These are phyloP conservation scores for Sapajus apella DNA, from an alignment of 2,113 vertebrate species.

Conservation along the genomic window DNA sequence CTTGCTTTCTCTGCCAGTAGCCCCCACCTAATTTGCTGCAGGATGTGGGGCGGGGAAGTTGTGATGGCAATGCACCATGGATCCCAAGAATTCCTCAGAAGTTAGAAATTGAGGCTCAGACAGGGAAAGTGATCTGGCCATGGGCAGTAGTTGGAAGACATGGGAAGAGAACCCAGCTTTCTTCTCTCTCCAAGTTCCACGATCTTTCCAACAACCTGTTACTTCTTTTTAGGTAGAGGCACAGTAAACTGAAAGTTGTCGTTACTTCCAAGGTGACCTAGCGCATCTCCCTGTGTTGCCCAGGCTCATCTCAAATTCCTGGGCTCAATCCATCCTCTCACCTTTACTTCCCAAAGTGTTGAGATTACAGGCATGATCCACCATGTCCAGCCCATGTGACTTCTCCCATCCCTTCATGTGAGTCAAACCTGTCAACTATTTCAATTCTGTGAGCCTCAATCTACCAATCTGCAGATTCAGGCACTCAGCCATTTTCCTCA, in stretches of 20 bases:
- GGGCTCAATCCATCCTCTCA: too few relatives aligned
- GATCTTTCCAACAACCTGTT: background rate
- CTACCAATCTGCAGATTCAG: constrained; percentile 17
- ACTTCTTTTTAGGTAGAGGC: background rate
- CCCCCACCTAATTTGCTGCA: background rate
- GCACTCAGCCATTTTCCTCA: background rate
- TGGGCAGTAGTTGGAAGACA: background rate
- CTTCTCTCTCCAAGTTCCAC: background rate
- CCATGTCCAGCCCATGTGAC: too few relatives aligned
- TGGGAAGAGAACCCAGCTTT: background rate
- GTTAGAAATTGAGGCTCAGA: background rate
- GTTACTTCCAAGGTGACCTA: background rate
- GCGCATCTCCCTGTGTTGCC: background rate
- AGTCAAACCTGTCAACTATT: too few relatives aligned
- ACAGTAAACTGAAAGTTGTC: background rate
- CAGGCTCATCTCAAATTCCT: too few relatives aligned
- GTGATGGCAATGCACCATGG: background rate
- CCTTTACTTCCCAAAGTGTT: too few relatives aligned
- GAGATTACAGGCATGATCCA: too few relatives aligned
- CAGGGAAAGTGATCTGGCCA: too few relatives aligned
- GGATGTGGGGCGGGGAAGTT: too few relatives aligned
- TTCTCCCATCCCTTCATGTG: too few relatives aligned
- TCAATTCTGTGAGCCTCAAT: background rate
- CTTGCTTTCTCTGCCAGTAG: background rate
- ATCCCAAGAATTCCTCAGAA: background rate